phyloP scores from a whole-genome alignment of 2,888 invertebrate genomes.

The Cryptocheilus praepositus region DNA sequence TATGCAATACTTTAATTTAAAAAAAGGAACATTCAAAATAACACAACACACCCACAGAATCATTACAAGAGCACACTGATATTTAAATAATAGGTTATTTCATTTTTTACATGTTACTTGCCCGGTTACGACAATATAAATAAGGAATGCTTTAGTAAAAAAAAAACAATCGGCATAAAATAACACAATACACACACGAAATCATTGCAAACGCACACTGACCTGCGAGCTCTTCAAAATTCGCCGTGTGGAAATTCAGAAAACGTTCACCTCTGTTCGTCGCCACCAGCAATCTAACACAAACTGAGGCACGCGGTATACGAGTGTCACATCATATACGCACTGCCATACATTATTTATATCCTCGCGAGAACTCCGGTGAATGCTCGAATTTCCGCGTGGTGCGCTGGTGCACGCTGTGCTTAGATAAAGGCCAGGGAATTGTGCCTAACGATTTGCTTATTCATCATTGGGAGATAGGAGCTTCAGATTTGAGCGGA shows the following conservation, averaged over 20 bases:
- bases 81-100: too few relatives aligned
- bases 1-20: too few relatives aligned
- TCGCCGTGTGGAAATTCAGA: not conserved
- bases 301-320: conserved; percentile 11
- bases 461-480: not conserved
- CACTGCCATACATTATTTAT: conserved; percentile 47
- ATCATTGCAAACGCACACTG: not conserved
- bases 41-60: too few relatives aligned
- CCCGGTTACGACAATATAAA: too few relatives aligned
- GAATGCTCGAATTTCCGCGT: conserved; percentile 1
- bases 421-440: conserved; percentile 26
- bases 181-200: too few relatives aligned
- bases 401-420: not conserved
- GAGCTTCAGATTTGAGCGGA: not conserved
- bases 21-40: too few relatives aligned
- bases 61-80: too few relatives aligned
- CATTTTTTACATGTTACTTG: too few relatives aligned
- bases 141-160: too few relatives aligned
- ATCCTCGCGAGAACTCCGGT: conserved; percentile 22
- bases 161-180: too few relatives aligned
- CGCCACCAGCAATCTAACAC: not conserved
- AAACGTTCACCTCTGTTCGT: not conserved
- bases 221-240: not conserved
- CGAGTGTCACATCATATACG: conserved; percentile 32
- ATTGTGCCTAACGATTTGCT: conserved; percentile 11